These are phyloP conservation scores for Rhodeus uyekii DNA, from an alignment of 2,797 vertebrate species.

Conservation along the genomic window DNA sequence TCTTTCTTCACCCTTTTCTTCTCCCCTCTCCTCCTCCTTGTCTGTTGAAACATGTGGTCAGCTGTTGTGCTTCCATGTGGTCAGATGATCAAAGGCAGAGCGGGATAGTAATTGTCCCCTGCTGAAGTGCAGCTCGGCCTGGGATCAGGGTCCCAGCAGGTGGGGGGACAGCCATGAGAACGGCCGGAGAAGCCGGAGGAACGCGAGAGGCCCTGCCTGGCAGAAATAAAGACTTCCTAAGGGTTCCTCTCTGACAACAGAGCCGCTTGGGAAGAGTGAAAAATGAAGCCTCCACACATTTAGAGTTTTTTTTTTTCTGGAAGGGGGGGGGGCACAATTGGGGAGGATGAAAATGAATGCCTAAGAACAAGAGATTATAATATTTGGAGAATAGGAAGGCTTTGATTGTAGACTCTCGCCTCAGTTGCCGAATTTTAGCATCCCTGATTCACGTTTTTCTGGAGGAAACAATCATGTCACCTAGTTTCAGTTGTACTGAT, in stretches of 20 bases:
- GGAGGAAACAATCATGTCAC: slow-evolving; percentile 12
- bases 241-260: slow-evolving; percentile 98
- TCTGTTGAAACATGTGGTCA: slow-evolving; percentile 99
- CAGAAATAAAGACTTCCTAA: slow-evolving; percentile 99
- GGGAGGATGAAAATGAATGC: slow-evolving; percentile 67
- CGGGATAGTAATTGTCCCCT: slow-evolving; percentile 98
- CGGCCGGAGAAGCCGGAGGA: slow-evolving; percentile 93
- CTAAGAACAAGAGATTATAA: slow-evolving; percentile 81
- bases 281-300: slow-evolving; percentile 93
- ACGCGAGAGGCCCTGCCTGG: slow-evolving; percentile 95
- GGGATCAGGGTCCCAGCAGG: slow-evolving; percentile 99
- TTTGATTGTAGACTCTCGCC: slow-evolving; percentile 28
- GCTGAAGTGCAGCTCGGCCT: slow-evolving; percentile 96
- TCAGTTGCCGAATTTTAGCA: slow-evolving; percentile 9
- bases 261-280: slow-evolving; percentile 87
- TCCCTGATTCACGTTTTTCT: neutral
- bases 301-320: slow-evolving; percentile 78
- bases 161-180: slow-evolving; percentile 98
- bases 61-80: slow-evolving; percentile 99
- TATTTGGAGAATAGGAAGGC: slow-evolving; percentile 72
- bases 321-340: slow-evolving; percentile 69
- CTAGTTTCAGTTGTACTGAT: slow-evolving; percentile 26
- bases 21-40: slow-evolving; percentile 77
- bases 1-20: slow-evolving; percentile 52
- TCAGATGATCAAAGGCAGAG: slow-evolving; percentile 99